Evolutionary conservation across 2,888 invertebrate species (phyloP).

Genomic region (Tanaodytes sp.): DNA sequence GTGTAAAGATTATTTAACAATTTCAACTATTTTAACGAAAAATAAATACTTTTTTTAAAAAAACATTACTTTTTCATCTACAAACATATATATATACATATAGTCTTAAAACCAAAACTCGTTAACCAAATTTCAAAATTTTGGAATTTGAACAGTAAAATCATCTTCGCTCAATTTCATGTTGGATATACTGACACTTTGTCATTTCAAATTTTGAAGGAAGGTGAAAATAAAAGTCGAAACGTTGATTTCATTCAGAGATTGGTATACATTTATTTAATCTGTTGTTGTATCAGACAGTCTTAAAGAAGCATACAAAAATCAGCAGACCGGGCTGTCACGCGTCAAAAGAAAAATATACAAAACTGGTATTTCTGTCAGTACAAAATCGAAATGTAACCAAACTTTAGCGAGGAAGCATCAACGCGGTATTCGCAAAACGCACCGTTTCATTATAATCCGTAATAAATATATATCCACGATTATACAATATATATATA

Average conservation of each 20-base stretch:
- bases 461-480: slow-evolving; percentile 53
- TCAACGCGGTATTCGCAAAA: slow-evolving; percentile 36
- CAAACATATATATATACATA: too few relatives aligned
- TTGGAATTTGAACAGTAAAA: too few relatives aligned
- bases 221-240: slow-evolving; percentile 26
- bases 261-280: slow-evolving; percentile 72
- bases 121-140: too few relatives aligned
- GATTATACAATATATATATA: slow-evolving; percentile 23
- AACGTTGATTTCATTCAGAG: slow-evolving; percentile 60
- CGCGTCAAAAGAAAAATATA: slow-evolving; percentile 53
- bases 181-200: too few relatives aligned
- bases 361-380: slow-evolving; percentile 35
- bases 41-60: too few relatives aligned
- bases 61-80: too few relatives aligned
- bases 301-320: slow-evolving; percentile 71
- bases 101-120: too few relatives aligned
- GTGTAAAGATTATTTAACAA: too few relatives aligned
- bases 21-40: too few relatives aligned
- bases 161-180: too few relatives aligned
- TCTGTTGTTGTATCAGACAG: slow-evolving; percentile 70
- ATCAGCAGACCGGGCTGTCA: slow-evolving; percentile 64
- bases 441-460: slow-evolving; percentile 38
- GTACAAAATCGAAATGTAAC: slow-evolving; percentile 32
- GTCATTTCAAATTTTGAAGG: slow-evolving; percentile 1
- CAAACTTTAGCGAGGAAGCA: slow-evolving; percentile 32